phyloP scores from a whole-genome alignment of 2,113 vertebrate genomes.

The Lamprologus ornatipinnis region DNA sequence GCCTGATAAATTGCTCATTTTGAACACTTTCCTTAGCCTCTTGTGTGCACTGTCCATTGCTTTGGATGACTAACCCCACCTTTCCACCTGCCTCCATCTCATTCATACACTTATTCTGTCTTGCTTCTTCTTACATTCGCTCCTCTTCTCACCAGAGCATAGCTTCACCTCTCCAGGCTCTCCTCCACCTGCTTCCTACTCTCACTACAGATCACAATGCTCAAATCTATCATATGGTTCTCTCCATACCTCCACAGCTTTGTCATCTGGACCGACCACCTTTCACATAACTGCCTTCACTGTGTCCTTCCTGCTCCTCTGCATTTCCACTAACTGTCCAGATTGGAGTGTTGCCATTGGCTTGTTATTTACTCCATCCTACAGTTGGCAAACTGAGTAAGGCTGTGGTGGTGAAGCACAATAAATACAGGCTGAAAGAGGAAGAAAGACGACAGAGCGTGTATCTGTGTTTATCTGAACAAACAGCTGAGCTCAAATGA shows the following conservation, averaged over 20 bases:
- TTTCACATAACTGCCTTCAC: not conserved
- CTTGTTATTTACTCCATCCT: not conserved
- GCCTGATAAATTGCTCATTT: not conserved
- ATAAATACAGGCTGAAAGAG: not conserved
- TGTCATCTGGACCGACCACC: not conserved
- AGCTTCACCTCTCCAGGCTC: not conserved
- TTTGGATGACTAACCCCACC: not conserved
- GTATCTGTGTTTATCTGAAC: not conserved
- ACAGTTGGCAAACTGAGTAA: not conserved
- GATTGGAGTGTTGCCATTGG: not conserved
- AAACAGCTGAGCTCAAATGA: constrained; percentile 6
- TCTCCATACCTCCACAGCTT: not conserved
- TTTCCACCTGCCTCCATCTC: not conserved
- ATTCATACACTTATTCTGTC: not conserved
- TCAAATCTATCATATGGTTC: not conserved
- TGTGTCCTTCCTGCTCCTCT: not conserved
- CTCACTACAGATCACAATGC: not conserved
- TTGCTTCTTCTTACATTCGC: not conserved
- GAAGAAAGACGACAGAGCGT: not conserved
- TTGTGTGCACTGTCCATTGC: not conserved
- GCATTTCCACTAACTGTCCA: not conserved
- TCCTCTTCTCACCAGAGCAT: not conserved
- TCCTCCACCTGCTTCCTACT: not conserved
- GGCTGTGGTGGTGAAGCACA: not conserved
- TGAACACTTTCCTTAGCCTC: fast-evolving